Conservation (phyloP, 2,888 invertebrate species). For the Baccha elongata region DNA sequence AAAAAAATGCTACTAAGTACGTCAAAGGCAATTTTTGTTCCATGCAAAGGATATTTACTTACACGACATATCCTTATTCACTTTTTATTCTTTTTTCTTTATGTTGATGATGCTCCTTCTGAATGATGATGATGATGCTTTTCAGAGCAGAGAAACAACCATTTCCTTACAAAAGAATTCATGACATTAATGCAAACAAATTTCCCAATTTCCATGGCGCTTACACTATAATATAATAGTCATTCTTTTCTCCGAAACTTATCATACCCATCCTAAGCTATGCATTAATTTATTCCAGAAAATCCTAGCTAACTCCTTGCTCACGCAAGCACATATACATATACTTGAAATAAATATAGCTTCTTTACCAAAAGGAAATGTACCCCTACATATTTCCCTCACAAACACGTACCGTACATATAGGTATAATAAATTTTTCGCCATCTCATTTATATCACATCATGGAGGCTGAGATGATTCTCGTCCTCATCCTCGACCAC, state of each 20-base stretch:
- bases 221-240: constrained; percentile 22
- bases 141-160: no score
- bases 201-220: constrained; percentile 48
- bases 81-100: constrained; percentile 2
- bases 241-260: constrained; percentile 17
- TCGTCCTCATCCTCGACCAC: constrained; percentile 34
- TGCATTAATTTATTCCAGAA: constrained; percentile 41
- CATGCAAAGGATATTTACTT: neutral
- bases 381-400: neutral
- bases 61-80: constrained; percentile 14
- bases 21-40: constrained; percentile 17
- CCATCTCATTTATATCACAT: constrained; percentile 24
- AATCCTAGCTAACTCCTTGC: no score
- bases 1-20: constrained; percentile 21
- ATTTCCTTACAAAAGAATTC: constrained; percentile 54
- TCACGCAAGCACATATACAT: constrained; percentile 6
- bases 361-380: constrained; percentile 3
- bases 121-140: constrained; percentile 22
- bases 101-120: no score
- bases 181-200: constrained; percentile 52
- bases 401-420: neutral
- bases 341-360: constrained; percentile 8
- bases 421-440: constrained; percentile 7
- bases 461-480: neutral
- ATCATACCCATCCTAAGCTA: constrained; percentile 39